A percentile compares a stretch with the other conserved stretches of the same genome.
Conservation (phyloP, 2,113 vertebrate species). For the Trogon melanurus region DNA sequence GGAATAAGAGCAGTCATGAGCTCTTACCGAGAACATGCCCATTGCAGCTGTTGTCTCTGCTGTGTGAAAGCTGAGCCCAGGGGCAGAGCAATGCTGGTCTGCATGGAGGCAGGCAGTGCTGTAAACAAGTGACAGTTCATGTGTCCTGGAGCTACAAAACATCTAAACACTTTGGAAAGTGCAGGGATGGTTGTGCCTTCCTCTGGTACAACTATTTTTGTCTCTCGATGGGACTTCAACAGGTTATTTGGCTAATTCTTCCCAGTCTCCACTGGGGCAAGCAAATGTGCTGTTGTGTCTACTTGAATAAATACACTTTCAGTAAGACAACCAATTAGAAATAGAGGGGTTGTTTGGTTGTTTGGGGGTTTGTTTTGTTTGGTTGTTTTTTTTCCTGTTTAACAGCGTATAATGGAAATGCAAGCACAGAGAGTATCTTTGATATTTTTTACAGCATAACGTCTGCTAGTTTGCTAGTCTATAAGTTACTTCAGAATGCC, state of each 20-base stretch:
- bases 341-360: neutral
- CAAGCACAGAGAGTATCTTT: neutral
- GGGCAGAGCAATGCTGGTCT: neutral
- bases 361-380: neutral
- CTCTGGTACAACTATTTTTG: neutral
- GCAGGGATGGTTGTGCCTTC: neutral
- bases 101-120: neutral
- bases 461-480: neutral
- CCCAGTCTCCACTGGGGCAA: neutral
- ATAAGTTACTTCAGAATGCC: neutral
- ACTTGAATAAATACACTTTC: neutral
- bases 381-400: neutral
- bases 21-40: neutral
- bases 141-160: neutral
- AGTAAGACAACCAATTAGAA: neutral
- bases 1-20: neutral
- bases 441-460: neutral
- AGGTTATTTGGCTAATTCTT: neutral
- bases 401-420: neutral
- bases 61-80: neutral
- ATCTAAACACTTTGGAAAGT: neutral
- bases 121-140: neutral
- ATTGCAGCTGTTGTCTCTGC: neutral
- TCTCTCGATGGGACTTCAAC: neutral
- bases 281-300: neutral